Base-by-base conservation (phyloP, 2,797 vertebrate species). In the Triplophysa yarkandensis region DNA sequence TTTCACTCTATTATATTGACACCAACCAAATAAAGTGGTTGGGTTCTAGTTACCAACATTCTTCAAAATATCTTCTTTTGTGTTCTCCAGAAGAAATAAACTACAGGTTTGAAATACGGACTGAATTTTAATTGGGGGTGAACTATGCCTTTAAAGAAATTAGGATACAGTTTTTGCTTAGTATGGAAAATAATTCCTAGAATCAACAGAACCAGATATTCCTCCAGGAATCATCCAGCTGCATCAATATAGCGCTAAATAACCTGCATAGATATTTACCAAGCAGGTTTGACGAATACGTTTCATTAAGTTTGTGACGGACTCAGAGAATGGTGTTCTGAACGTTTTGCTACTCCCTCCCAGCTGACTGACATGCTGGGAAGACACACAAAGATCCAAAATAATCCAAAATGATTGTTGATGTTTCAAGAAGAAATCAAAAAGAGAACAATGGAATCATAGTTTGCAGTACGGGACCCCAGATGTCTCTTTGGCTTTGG, bases 381-480 rank as follows among this genome's bases (percentile, higher is more conserved):
- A 46, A 58, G 63, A 63, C n/a, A 4, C 28, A 43, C 32, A 14
- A 57, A 64, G 55, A 78, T 64, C 32, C 32, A 34, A 23, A 60
- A 67, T 50, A 48, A 70, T 39, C 54, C 66, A 21, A 46, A 64
- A 39, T 13, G n/a, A 72, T 65, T 28, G 0, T 34, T 44, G 28
- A 62, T 64, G 46, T n/a, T 21, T n/a, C 44, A 23, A 39, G 27
- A 27, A 48, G 16, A 41, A 30, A 77, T 34, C 52, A 36, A 50
- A 57, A 10, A 23, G 46, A 67, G 66, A 71, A 82, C 74, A 77
- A 77, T 43, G 69, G 61, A 68, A 74, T 79, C 66, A 66, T 60
- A 79, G 80, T 81, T 66, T 65, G 36, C 52, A 46, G 25, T 27
- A 70, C 64, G 61, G 46, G 43, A 70, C 34, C 64, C 67, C 57